phyloP scores from a whole-genome alignment of 1,140 invertebrate species.

The fruit fly (Drosophila melanogaster) region DNA sequence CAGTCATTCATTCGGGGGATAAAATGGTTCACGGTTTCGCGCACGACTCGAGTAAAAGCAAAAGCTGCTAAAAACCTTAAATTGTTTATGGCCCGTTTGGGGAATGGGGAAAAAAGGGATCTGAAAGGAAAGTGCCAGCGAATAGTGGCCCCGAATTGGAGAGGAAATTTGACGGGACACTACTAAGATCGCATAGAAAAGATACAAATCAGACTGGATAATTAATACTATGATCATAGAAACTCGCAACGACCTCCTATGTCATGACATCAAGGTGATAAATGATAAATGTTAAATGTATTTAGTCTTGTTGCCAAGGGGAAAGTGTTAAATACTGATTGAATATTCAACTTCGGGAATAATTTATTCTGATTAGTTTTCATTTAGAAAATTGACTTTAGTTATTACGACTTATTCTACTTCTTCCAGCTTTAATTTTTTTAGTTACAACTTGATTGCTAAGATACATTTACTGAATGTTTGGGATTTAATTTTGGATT shows the following conservation, averaged over 20 bases:
- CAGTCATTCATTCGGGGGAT: constrained; percentile 30
- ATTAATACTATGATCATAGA: neutral
- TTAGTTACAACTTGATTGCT: no score
- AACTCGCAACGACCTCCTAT: neutral
- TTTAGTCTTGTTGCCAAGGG: no score
- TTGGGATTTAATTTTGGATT: no score
- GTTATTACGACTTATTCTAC: no score
- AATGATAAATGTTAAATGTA: no score
- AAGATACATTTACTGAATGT: no score
- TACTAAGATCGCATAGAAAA: neutral
- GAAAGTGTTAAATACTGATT: no score
- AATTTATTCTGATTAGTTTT: no score
- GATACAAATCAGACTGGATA: neutral
- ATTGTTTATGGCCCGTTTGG: constrained; percentile 34
- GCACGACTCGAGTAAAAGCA: constrained; percentile 47
- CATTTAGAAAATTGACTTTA: no score
- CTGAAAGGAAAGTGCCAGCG: constrained; percentile 35
- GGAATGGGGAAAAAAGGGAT: constrained; percentile 29
- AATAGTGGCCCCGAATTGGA: constrained; percentile 20
- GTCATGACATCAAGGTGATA: no score
- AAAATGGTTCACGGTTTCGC: constrained; percentile 47
- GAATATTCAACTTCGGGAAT: no score
- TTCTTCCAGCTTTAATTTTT: no score
- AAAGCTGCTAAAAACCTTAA: constrained; percentile 50
- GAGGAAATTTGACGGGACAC: neutral